Conservation (phyloP, 2,113 vertebrate species). For the Thalassarche chlororhynchos region DNA sequence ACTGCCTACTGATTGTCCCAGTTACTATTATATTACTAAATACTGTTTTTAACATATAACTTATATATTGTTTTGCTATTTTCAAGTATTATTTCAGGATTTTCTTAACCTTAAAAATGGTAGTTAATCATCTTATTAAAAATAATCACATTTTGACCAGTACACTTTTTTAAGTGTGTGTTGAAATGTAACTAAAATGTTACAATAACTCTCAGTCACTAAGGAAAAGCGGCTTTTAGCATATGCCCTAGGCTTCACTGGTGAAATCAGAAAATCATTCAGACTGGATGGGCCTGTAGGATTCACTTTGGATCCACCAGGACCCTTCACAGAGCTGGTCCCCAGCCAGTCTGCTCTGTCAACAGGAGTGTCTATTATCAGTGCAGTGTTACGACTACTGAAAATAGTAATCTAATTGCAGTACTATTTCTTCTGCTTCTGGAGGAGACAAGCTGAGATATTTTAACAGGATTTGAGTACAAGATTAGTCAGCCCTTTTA, state of each 20-base stretch:
- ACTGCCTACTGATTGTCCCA: not conserved
- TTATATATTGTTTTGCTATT: not conserved
- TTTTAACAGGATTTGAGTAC: not conserved
- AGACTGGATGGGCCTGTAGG: not conserved
- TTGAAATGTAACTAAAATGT: slow-evolving; percentile 41
- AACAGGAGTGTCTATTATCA: not conserved
- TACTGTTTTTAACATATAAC: not conserved
- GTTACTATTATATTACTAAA: not conserved
- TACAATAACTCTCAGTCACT: not conserved
- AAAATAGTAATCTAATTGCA: not conserved
- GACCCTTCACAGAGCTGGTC: not conserved
- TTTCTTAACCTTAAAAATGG: slow-evolving; percentile 27
- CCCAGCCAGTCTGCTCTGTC: not conserved
- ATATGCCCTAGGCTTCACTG: not conserved
- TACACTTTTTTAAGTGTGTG: not conserved
- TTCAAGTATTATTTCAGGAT: not conserved
- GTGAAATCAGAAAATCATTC: not conserved
- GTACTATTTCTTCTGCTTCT: not conserved
- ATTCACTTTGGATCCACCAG: not conserved
- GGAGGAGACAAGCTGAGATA: not conserved
- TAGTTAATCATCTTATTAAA: not conserved
- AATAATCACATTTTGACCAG: not conserved
- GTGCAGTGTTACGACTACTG: not conserved
- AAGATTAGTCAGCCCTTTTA: not conserved
- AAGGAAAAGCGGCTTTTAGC: slow-evolving; percentile 12